phyloP scores from a whole-genome alignment of 2,113 vertebrate species.

The Anhinga rufa region DNA sequence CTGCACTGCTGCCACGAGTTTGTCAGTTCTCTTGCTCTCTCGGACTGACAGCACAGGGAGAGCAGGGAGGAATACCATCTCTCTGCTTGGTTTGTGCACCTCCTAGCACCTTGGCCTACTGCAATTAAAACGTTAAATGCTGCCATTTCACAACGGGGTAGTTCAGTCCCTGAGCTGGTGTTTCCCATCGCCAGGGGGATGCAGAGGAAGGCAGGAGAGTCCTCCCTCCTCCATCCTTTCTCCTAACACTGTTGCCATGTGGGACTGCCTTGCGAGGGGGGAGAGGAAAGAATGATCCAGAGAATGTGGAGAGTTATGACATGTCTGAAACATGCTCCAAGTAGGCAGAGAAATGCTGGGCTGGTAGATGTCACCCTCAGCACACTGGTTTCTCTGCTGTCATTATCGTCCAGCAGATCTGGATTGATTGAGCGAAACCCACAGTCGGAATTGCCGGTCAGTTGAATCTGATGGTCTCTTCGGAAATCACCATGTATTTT shows the following conservation, averaged over 20 bases:
- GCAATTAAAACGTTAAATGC: not conserved
- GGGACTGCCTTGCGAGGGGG: not conserved
- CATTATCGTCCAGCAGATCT: not conserved
- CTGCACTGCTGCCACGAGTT: not conserved
- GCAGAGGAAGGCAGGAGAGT: not conserved
- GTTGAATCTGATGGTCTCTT: not conserved
- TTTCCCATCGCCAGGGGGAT: not conserved
- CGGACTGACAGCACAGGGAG: rapidly evolving
- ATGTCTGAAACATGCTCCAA: not conserved
- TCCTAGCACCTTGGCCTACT: not conserved
- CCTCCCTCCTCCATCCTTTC: not conserved
- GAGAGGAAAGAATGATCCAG: not conserved
- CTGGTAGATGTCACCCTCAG: not conserved
- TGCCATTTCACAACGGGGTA: not conserved
- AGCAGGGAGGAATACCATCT: not conserved
- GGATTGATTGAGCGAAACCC: not conserved
- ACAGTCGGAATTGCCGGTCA: not conserved
- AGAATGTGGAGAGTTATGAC: not conserved
- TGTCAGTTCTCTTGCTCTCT: not conserved
- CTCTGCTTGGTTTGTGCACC: not conserved
- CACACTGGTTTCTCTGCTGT: not conserved
- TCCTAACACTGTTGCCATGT: not conserved
- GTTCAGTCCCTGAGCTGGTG: not conserved
- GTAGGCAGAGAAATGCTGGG: not conserved
- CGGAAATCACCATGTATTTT: not conserved